Evolutionary conservation across 35 echinoderm and acorn worm genomes (phyloP), one percentile per base, ranked within the genome.

Genomic region (Apostichopus californicus): DNA sequence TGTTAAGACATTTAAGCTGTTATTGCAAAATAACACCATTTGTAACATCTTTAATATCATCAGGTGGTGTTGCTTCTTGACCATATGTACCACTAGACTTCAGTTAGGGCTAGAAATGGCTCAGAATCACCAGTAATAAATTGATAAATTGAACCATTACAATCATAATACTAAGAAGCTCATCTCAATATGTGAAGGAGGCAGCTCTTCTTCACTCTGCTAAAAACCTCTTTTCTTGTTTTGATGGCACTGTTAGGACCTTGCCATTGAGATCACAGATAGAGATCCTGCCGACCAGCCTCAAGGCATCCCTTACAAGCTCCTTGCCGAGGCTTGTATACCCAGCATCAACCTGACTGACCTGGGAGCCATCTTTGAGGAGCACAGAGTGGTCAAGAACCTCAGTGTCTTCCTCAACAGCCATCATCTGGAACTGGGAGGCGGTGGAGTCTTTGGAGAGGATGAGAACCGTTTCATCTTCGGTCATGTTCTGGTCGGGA

Each of bases 381-480:
- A 99, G 90, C 97, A 99, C 64, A 94, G 97, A 56, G 93, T 99
- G 77, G 95, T 96, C 81, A 96, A 96, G 78, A 96, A 99, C 83
- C 97, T 99, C 77, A 99, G 97, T 22, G 93, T 99, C 17, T 99
- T 99, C 95, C 85, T 99, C 5, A 99, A 99, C 84, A 99, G 90
- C 73, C 97, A 99, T 78, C 95, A 96, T 56, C 78, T 99, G 78
- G 97, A 95, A 71, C 95, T 99, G 59, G 97, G 94, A 17, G 95
- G 97, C 66, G 97, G 97, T 1, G 97, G 97, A 25, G 97, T 99
- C 54, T 99, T 90, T 56, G 97, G 97, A 12, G 97, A 99, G 79
- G 97, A 99, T 82, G 95, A 99, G 89, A 99, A 99, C 90, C 94
- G 94, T 63, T 99, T 99, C 81, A 93, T 99, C 88, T 99, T 99